These are phyloP conservation scores for Azorinus chamasolen DNA, from an alignment of 2,888 invertebrate genomes.

Conservation along the genomic window DNA sequence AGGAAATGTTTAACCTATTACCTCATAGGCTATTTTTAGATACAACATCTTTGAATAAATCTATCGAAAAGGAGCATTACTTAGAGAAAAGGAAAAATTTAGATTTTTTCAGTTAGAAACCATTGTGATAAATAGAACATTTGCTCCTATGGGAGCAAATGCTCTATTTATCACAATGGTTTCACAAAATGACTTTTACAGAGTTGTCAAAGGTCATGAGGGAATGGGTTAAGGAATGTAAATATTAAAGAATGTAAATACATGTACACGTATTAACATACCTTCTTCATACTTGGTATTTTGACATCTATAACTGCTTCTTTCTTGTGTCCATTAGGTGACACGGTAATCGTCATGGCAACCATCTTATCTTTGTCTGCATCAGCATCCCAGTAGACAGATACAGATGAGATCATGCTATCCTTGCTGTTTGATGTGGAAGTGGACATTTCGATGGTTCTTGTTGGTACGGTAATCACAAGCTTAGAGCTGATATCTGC, in stretches of 20 bases:
- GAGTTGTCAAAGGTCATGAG: not conserved
- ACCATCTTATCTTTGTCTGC: conserved; percentile 74
- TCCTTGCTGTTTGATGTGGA: conserved; percentile 56
- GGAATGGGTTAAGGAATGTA: not conserved
- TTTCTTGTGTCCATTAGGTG: conserved; percentile 62
- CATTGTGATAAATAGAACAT: no score
- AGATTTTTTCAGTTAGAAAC: no score
- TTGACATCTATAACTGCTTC: conserved; percentile 67
- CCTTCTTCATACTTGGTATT: conserved; percentile 71
- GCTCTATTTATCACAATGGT: no score
- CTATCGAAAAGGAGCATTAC: no score
- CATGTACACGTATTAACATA: no score
- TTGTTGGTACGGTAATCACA: conserved; percentile 62
- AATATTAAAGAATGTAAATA: not conserved
- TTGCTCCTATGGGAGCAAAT: no score
- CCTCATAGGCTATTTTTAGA: no score
- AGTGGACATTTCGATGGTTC: conserved; percentile 71
- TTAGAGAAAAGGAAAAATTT: no score
- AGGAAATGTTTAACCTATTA: no score
- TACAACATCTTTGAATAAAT: no score
- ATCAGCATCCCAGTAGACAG: conserved; percentile 78
- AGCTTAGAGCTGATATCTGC: not conserved
- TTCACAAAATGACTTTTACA: no score
- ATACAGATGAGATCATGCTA: conserved; percentile 43
- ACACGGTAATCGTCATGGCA: conserved; percentile 61